Evolutionary conservation across 2,113 vertebrate genomes (phyloP).

Genomic region (Spermophilus dauricus): DNA sequence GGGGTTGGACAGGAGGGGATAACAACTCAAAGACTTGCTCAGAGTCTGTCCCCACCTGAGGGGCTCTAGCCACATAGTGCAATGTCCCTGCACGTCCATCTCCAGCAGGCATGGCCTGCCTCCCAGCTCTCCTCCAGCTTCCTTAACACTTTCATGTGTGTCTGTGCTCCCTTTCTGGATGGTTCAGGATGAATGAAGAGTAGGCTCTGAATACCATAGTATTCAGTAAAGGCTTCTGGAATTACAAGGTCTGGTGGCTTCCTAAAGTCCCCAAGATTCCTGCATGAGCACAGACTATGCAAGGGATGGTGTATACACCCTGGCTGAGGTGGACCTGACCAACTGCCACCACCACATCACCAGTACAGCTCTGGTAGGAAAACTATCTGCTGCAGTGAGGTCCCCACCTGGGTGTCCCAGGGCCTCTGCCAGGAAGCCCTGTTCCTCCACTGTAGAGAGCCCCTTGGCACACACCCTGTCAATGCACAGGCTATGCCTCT

Average conservation of each 20-base stretch:
- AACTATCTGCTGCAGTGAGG: too few relatives aligned
- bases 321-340: not conserved
- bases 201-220: not conserved
- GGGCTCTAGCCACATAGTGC: too few relatives aligned
- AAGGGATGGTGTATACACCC: not conserved
- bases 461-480: not conserved
- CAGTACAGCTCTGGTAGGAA: too few relatives aligned
- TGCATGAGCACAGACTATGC: accelerated
- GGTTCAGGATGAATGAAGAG: not conserved
- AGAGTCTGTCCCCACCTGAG: too few relatives aligned
- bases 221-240: not conserved
- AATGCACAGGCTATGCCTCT: too few relatives aligned
- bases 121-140: not conserved
- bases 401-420: too few relatives aligned
- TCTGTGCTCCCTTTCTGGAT: not conserved
- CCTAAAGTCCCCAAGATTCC: not conserved
- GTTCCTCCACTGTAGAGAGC: too few relatives aligned
- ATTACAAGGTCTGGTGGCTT: not conserved
- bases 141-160: not conserved
- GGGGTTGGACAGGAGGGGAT: too few relatives aligned
- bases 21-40: not conserved
- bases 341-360: too few relatives aligned
- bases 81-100: not conserved
- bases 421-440: not conserved
- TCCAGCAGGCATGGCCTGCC: not conserved